Percentiles rank a stretch among this genome's conserved stretches.
Conservation (phyloP, 2,888 invertebrate species). For the Myopa testacea region DNA sequence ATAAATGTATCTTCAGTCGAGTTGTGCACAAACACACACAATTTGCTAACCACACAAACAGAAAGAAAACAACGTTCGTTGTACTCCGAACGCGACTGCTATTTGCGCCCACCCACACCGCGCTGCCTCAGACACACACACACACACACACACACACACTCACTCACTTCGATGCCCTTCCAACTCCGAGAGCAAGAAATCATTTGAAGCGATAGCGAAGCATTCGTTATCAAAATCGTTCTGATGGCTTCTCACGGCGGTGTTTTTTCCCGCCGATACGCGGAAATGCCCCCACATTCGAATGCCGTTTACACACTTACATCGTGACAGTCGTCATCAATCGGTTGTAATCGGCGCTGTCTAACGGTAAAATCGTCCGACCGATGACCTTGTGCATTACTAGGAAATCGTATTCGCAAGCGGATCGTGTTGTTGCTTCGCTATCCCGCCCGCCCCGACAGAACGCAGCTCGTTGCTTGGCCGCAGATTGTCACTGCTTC, state of each 20-base stretch:
- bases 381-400: conserved; percentile 52
- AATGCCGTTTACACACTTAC: conserved; percentile 47
- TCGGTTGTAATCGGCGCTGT: background rate
- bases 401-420: conserved; percentile 49
- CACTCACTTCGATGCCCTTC: background rate
- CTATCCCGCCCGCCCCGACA: background rate
- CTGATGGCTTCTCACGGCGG: background rate
- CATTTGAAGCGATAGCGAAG: background rate
- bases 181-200: background rate
- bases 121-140: too few relatives aligned
- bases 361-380: conserved; percentile 23
- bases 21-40: background rate
- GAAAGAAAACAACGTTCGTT: background rate
- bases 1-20: conserved; percentile 20
- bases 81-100: background rate
- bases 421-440: conserved; percentile 23
- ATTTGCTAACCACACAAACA: background rate
- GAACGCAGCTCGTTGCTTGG: background rate
- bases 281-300: conserved; percentile 30
- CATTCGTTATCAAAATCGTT: conserved; percentile 5
- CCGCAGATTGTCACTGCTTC: background rate
- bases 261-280: conserved; percentile 7
- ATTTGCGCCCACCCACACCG: background rate
- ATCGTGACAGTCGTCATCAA: conserved; percentile 40
- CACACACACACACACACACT: too few relatives aligned